Evolutionary conservation across 2,888 invertebrate species (phyloP), one percentile per base, ranked within the genome.

Genomic region (Mimachlamys varia): DNA sequence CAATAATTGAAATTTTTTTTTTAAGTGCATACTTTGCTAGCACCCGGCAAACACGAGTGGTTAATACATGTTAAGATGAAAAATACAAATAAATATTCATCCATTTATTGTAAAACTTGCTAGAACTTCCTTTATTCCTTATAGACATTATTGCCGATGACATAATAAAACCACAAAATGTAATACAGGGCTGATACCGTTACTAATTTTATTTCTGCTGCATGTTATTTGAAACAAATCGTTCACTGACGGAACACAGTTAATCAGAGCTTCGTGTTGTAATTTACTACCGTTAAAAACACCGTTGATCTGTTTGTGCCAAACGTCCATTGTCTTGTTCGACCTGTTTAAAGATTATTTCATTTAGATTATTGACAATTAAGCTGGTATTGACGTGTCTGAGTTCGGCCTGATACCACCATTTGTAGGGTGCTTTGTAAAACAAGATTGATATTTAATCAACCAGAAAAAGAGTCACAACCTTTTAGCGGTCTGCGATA

Each of bases 381-480:
- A 5, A 76, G 4, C 12, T 13, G 76, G 27, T 33, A 5, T 76
- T 27, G 76, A 76, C 76, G 33, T 76, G 27, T 13, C 27, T 76
- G 76, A 76, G 76, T 76, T 76, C 10, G 33, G 76, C 22, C 76
- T 0, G 76, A 76, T 76, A 76, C 76, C 33, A 76, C 33, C 33
- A 12, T 13, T 76, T 76, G 7, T 10, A 33, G 27, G 33, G 33
- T 76, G 27, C 13, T 33, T 76, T 76, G 76, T 76, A 12, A 33
- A 76, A 76, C 33, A 76, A 33, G 76, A 76, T 76, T 76, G 76
- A 76, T 76, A 33, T 5, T 76, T 19, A 76, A 76, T 76, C 76
- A 76, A 76, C 76, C 76, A 76, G 76, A 76, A 76, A 76, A 76
- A 76, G 10, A 76, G 22, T 33, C 12, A 27, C 33, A 33, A 76